Percentiles rank a stretch among this genome's conserved stretches.
Conservation (phyloP, 2,888 invertebrate species). For the Philhelius pedissequus region DNA sequence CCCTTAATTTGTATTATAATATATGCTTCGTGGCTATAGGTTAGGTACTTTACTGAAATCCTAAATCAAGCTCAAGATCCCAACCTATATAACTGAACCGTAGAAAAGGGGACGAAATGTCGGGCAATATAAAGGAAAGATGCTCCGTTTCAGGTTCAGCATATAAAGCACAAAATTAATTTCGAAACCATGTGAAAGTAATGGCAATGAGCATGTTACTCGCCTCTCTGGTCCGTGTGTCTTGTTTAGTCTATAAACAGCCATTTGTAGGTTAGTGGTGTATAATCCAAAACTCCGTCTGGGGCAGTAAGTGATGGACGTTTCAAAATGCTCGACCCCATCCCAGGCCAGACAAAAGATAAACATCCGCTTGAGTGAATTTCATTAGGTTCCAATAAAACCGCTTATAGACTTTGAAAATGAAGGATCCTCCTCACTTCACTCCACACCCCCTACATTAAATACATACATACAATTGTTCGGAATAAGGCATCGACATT, state of each 20-base stretch:
- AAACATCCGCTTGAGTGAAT: constrained; percentile 60
- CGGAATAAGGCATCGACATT: neutral
- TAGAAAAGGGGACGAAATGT: neutral
- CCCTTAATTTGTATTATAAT: constrained; percentile 35
- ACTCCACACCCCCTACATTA: neutral
- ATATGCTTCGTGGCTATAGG: constrained; percentile 33
- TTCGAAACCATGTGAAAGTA: constrained; percentile 64
- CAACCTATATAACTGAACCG: neutral
- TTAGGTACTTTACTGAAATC: neutral
- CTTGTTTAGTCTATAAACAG: constrained; percentile 44
- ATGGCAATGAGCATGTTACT: constrained; percentile 61
- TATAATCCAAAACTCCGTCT: neutral
- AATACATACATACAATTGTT: neutral
- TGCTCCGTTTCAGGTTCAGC: constrained; percentile 57
- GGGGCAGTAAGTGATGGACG: neutral
- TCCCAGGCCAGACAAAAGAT: neutral
- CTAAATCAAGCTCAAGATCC: neutral
- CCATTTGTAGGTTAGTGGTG: constrained; percentile 47
- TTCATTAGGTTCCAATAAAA: constrained; percentile 66
- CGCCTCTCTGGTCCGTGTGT: constrained; percentile 44
- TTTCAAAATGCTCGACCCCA: neutral
- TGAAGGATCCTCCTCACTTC: no score
- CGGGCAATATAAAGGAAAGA: constrained; percentile 25
- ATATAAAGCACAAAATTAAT: constrained; percentile 68
- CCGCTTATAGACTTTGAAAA: constrained; percentile 55